phyloP scores from a whole-genome alignment of 2,113 vertebrate species.

The Carassius auratus region DNA sequence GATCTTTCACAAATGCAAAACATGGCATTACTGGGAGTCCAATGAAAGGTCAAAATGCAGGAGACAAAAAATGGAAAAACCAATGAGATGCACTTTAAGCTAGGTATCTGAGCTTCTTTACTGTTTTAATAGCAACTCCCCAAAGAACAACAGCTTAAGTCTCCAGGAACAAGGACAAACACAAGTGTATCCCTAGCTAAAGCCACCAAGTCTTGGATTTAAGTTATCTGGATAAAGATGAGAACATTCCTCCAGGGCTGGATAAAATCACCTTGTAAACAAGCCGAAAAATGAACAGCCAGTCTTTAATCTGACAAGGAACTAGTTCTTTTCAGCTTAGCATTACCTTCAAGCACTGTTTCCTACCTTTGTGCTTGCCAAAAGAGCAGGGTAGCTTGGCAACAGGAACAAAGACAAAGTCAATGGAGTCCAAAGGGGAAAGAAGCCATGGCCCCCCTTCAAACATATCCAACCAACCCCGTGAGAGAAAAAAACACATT shows the following conservation, averaged over 20 bases:
- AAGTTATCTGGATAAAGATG: neutral
- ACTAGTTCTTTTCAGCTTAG: neutral
- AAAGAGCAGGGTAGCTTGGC: neutral
- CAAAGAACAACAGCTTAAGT: neutral
- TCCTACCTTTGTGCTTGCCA: slow-evolving; percentile 25
- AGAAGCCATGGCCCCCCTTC: neutral
- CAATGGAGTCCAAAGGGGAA: neutral
- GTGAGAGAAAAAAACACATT: neutral
- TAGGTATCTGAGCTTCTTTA: neutral
- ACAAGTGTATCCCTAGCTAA: neutral
- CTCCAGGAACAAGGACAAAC: neutral
- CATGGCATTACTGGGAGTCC: neutral
- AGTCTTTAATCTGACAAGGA: slow-evolving; percentile 6
- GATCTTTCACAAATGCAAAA: neutral
- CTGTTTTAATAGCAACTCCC: neutral
- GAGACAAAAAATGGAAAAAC: neutral
- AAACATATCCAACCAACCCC: neutral
- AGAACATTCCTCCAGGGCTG: neutral
- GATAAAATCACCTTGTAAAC: slow-evolving; percentile 5
- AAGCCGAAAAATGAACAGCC: neutral
- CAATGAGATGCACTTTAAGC: no score
- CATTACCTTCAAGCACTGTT: neutral
- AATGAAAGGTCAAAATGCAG: neutral
- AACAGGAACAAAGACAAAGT: slow-evolving; percentile 20
- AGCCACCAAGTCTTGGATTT: neutral